phyloP scores from a whole-genome alignment of 2,113 vertebrate genomes.

The Psettodes erumei region DNA sequence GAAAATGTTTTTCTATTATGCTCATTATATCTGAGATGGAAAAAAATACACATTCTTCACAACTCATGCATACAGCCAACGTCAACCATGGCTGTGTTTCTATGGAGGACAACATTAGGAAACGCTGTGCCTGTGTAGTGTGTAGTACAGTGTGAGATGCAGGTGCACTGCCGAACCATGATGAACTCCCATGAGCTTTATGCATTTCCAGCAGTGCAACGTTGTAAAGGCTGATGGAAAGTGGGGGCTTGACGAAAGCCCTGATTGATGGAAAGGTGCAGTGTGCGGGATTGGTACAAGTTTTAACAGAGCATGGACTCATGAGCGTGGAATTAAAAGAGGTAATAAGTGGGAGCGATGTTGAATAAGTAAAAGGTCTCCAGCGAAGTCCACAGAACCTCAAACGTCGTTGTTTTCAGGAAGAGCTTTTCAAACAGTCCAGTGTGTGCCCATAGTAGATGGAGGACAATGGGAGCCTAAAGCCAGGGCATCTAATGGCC shows the following conservation, averaged over 20 bases:
- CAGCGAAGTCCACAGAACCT: slow-evolving; percentile 13
- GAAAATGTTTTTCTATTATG: not conserved
- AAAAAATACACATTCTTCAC: too few species aligned
- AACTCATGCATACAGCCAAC: not conserved
- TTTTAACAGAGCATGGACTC: slow-evolving; percentile 4
- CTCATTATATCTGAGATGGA: not conserved
- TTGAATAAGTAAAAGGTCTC: slow-evolving; percentile 5
- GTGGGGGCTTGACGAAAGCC: slow-evolving; percentile 21
- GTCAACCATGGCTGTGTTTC: not conserved
- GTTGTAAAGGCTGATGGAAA: slow-evolving; percentile 10
- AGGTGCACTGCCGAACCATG: not conserved
- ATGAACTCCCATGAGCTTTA: slow-evolving; percentile 14
- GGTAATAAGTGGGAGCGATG: slow-evolving; percentile 8
- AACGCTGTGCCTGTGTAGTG: not conserved
- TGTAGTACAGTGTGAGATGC: not conserved
- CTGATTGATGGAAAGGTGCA: slow-evolving; percentile 18
- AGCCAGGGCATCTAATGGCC: slow-evolving; percentile 36
- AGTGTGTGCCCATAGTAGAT: slow-evolving; percentile 27
- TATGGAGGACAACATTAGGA: not conserved
- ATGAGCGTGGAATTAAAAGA: not conserved
- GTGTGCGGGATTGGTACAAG: slow-evolving; percentile 10
- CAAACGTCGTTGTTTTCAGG: slow-evolving; percentile 21
- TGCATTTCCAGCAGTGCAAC: not conserved
- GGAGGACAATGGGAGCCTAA: slow-evolving; percentile 45
- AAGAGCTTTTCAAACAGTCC: slow-evolving; percentile 30